Evolutionary conservation across 2,797 vertebrate species (phyloP).

Genomic region (Loriculus beryllinus): DNA sequence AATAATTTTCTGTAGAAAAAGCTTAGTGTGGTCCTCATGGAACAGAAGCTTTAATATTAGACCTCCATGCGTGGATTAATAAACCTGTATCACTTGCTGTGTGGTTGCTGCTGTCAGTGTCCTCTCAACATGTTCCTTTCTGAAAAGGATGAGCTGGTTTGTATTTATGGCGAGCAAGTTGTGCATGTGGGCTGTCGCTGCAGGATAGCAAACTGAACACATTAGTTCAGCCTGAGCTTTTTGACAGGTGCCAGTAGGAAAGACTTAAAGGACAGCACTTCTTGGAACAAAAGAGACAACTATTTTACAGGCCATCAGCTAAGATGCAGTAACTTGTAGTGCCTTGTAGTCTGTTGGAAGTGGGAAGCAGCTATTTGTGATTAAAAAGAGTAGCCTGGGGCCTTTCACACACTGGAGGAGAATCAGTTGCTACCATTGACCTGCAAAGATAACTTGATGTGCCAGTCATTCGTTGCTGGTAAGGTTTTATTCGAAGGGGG

Average conservation of each 20-base stretch:
- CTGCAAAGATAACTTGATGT: background rate
- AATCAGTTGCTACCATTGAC: background rate
- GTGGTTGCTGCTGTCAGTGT: background rate
- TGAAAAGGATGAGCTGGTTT: background rate
- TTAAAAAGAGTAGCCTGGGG: background rate
- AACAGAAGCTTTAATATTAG: background rate
- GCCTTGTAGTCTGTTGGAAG: background rate
- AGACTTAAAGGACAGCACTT: background rate
- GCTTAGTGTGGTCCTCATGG: background rate
- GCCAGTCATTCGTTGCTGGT: background rate
- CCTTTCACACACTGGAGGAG: background rate
- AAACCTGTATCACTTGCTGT: background rate
- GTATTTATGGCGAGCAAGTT: background rate
- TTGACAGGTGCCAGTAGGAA: background rate
- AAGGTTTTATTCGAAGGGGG: background rate
- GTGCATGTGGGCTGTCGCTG: fast-evolving
- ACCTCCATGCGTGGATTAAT: background rate
- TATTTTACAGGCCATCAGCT: background rate
- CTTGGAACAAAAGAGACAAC: background rate
- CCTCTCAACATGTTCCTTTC: background rate
- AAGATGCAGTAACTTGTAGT: background rate
- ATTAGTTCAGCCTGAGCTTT: background rate
- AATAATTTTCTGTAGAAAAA: background rate
- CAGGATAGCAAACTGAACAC: background rate
- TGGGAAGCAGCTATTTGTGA: background rate